Base-by-base conservation (phyloP, 1,140 invertebrate species). In the Drosophila murphyi region DNA sequence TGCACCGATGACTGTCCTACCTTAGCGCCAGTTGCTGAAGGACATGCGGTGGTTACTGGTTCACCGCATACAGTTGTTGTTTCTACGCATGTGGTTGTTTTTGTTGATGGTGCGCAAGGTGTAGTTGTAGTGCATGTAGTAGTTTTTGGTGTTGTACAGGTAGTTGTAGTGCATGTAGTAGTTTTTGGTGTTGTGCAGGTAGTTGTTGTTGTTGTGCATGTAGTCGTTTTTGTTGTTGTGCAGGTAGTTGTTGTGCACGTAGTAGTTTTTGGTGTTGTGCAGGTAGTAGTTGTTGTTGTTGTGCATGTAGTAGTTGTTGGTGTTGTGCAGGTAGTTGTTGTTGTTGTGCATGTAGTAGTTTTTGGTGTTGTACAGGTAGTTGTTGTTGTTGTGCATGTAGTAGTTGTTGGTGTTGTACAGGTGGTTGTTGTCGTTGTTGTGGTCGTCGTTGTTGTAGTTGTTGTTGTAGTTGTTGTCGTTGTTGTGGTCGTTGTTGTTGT, bases 221-320 rank as follows among this genome's bases (percentile, higher is more conserved):
- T 72, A 32, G 72, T 78, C 3, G 78, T 12, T 12, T 12, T 70
- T 57, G 10, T 20, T 7, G 70, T 32, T 3, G 12, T 12, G 5
- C 45, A 54, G 1, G 70, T 72, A 8, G 70, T 5, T 41, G 71
- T 52, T 0, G 28, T 47, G 10, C 60, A 70, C 2, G 52, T 64
- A 1, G 63, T 74, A 12, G 12, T 12, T 12, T 0, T 12, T 12
- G 12, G 12, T 3, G 63, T 76, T 7, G 37, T 50, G 3, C 51
- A 63, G 0, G 71, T 73, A 2, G 57, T 48, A 28, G 76, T 72
- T 52, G 64, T 61, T n/a, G 32, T 74, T 31, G 76, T 62, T 0
- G 68, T 51, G 2, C 52, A 59, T 0, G 67, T 51, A 5, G 77
- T 76, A 3, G 65, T 70, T 6, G 41, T 39, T 0, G 31, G 3